phyloP scores from a whole-genome alignment of 2,113 vertebrate genomes.

The Crypturellus undulatus region DNA sequence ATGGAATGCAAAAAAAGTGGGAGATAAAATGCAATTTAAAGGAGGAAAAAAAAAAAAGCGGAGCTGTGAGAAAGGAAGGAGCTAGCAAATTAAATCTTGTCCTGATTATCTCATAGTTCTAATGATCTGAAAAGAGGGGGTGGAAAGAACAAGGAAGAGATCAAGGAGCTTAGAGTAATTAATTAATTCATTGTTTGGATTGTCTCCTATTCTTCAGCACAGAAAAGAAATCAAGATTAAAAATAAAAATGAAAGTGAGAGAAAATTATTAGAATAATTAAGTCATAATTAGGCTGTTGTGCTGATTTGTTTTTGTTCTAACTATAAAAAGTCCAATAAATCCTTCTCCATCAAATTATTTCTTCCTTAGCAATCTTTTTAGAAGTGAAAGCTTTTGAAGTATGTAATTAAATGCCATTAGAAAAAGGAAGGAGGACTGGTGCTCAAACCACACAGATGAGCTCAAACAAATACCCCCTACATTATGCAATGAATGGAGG shows the following conservation, averaged over 20 bases:
- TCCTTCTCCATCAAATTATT: constrained; percentile 25
- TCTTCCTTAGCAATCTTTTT: constrained; percentile 7
- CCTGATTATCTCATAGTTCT: constrained; percentile 46
- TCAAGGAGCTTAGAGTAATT: constrained; percentile 69
- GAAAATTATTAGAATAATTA: constrained; percentile 76
- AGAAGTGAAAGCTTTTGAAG: constrained; percentile 37
- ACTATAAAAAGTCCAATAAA: constrained; percentile 39
- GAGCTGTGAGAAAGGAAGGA: neutral
- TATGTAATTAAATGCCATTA: constrained; percentile 1
- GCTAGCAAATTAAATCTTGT: constrained; percentile 34
- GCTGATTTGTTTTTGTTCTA: constrained; percentile 63
- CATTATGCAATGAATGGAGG: neutral
- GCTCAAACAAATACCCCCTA: neutral
- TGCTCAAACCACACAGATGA: neutral
- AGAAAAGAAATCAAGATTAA: constrained; percentile 64
- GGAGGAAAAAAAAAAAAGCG: neutral
- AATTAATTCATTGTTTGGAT: constrained; percentile 75
- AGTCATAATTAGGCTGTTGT: constrained; percentile 50
- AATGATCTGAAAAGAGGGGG: constrained; percentile 32
- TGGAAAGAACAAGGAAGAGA: constrained; percentile 54
- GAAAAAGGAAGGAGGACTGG: neutral
- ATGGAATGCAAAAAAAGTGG: neutral
- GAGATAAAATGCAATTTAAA: neutral
- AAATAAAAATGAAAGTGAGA: constrained; percentile 64
- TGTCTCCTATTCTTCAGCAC: constrained; percentile 65